Evolutionary conservation across 2,113 vertebrate genomes (phyloP).

Genomic region (Paratilapia polleni): DNA sequence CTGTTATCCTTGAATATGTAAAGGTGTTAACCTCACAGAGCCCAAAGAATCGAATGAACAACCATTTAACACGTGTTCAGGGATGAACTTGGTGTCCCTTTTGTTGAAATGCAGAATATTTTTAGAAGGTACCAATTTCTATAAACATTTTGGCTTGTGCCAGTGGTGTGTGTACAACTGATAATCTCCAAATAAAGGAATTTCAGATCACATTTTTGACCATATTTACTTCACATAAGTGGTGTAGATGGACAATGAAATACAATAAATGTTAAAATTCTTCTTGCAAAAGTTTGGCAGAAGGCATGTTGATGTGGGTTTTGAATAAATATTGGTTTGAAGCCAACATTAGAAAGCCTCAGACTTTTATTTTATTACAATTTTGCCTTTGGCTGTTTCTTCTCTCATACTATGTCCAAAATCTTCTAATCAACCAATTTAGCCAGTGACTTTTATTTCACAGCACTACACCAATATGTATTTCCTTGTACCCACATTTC

Average conservation of each 20-base stretch:
- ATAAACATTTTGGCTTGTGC: constrained; percentile 21
- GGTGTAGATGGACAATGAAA: constrained; percentile 31
- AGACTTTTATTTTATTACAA: constrained; percentile 47
- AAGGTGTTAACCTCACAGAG: constrained; percentile 44
- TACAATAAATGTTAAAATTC: constrained; percentile 2
- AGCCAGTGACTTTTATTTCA: constrained; percentile 45
- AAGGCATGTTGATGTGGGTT: constrained; percentile 30
- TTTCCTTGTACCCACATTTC: constrained; percentile 58
- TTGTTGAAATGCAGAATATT: constrained; percentile 50
- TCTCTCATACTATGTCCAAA: constrained; percentile 30
- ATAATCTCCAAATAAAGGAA: constrained; percentile 24
- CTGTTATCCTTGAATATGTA: constrained; percentile 63
- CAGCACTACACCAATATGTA: constrained; percentile 27
- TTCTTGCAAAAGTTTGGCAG: background rate
- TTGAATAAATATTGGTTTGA: constrained; percentile 54
- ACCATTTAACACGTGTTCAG: constrained; percentile 30
- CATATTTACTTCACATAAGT: constrained; percentile 12
- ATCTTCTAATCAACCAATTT: constrained; percentile 68
- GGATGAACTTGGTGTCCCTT: constrained; percentile 28
- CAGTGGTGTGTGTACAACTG: no score
- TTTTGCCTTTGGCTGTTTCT: constrained; percentile 32
- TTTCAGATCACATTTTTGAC: background rate
- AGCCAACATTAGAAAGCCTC: constrained; percentile 48
- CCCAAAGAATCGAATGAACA: constrained; percentile 56
- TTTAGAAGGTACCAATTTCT: constrained; percentile 40